Evolutionary conservation across 1,140 invertebrate genomes (phyloP), one percentile per base, ranked within the genome.

Genomic region (Drosophila subobscura): DNA sequence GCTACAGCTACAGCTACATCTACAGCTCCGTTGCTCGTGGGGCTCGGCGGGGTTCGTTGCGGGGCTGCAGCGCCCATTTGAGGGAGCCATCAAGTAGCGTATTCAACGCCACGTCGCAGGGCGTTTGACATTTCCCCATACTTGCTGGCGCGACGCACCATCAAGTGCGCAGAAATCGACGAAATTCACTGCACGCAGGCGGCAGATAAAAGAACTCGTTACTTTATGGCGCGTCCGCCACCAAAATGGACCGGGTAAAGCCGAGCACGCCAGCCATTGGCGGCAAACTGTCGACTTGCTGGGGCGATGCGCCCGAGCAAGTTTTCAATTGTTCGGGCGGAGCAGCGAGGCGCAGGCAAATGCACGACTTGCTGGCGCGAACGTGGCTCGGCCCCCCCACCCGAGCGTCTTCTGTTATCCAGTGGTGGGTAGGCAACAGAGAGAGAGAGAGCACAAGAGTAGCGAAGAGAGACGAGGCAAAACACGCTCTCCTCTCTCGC

Each of bases 121-220:
- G 68, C 79, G 72, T 91, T 91, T 91, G 90, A 91, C 90, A 91
- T 91, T 72, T 91, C 89, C 68, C 76, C 41, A 81, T 58, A 89
- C 90, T 91, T 91, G 75, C 61, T 91, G 90, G 90, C 7, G 90
- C 90, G 74, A 22, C 72, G 86, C 88, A 10, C 90, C 84, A 86
- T 49, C 68, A 91, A 84, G 72, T 78, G 41, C 29, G 12, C 4
- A n/a, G 37, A 72, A 86, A 90, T 70, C 68, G 71, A 71, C 58
- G 51, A 73, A 74, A 66, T 77, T 74, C 53, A 55, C 45, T 54
- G 6, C 41, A 81, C 63, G 72, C 58, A 52, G 49, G 14, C 58
- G 56, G 71, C 58, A 77, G 76, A 72, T 66, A 63, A 74, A 88
- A 58, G 67, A 83, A 79, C 61, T 47, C 44, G 55, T 54, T 85